phyloP scores from a whole-genome alignment of 2,113 vertebrate genomes.

The Sciurus niger region DNA sequence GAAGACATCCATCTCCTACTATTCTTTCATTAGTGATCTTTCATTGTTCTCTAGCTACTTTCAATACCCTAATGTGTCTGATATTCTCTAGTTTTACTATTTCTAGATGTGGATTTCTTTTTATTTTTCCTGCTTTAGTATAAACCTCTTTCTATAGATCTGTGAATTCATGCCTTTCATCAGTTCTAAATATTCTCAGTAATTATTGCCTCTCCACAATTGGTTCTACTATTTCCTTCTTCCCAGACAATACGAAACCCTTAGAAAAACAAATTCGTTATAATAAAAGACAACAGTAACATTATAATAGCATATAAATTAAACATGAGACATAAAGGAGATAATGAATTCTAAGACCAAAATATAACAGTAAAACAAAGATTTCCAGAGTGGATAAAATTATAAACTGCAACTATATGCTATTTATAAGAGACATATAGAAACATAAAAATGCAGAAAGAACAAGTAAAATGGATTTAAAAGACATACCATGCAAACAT shows the following conservation, averaged over 20 bases:
- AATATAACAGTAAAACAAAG: neutral
- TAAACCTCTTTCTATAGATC: neutral
- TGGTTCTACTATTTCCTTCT: neutral
- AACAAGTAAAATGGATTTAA: neutral
- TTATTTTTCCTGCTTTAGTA: neutral
- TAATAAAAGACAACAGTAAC: neutral
- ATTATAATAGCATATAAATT: neutral
- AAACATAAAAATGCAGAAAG: neutral
- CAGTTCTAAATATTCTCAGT: neutral
- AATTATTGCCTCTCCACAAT: neutral
- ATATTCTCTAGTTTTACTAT: neutral
- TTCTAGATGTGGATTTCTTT: neutral
- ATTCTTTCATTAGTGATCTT: neutral
- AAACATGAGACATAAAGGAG: neutral
- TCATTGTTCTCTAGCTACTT: neutral
- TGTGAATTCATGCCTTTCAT: neutral
- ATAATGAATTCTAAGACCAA: neutral
- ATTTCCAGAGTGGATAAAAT: neutral
- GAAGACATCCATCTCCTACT: too few species aligned
- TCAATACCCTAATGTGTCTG: neutral
- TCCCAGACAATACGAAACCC: neutral
- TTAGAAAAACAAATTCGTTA: neutral
- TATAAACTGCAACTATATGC: neutral
- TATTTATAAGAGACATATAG: neutral
- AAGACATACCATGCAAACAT: neutral